Evolutionary conservation across 37 sponge, comb jelly and placozoan species (phyloP).

Genomic region (Amphimedon queenslandica): DNA sequence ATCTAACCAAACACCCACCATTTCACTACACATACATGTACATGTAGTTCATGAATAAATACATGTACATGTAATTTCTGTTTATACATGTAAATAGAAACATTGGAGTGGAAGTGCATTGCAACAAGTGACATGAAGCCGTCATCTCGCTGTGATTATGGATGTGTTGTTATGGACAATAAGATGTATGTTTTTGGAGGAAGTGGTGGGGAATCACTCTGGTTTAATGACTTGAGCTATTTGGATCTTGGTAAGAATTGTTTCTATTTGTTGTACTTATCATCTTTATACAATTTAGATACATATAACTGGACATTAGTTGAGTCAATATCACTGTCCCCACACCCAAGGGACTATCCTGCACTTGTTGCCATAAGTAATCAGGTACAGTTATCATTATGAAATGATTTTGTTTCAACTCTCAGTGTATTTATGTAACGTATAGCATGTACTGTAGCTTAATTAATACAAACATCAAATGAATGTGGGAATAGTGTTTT

Average conservation of each 20-base stretch:
- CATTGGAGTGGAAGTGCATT: conserved; percentile 13
- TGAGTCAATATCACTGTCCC: neutral
- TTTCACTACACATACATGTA: no score
- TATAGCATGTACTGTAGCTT: no score
- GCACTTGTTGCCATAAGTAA: conserved; percentile 26
- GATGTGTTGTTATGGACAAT: conserved; percentile 20
- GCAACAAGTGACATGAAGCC: conserved; percentile 5
- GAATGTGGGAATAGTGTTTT: no score
- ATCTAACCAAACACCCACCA: no score
- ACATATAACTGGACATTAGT: neutral
- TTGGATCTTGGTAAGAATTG: conserved; percentile 31
- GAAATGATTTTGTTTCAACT: no score
- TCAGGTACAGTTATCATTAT: conserved; percentile 31
- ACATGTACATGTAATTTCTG: no score
- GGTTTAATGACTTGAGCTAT: conserved; percentile 49
- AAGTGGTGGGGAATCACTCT: conserved; percentile 48
- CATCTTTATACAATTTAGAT: neutral
- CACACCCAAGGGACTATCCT: conserved; percentile 56
- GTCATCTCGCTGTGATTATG: conserved; percentile 61
- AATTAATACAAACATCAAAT: no score
- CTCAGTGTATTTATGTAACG: no score
- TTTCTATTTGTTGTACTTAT: neutral
- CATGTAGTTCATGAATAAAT: no score
- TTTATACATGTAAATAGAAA: no score
- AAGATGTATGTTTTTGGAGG: conserved; percentile 46